Base-by-base conservation (phyloP, 2,797 vertebrate genomes). In the Spizella passerina region DNA sequence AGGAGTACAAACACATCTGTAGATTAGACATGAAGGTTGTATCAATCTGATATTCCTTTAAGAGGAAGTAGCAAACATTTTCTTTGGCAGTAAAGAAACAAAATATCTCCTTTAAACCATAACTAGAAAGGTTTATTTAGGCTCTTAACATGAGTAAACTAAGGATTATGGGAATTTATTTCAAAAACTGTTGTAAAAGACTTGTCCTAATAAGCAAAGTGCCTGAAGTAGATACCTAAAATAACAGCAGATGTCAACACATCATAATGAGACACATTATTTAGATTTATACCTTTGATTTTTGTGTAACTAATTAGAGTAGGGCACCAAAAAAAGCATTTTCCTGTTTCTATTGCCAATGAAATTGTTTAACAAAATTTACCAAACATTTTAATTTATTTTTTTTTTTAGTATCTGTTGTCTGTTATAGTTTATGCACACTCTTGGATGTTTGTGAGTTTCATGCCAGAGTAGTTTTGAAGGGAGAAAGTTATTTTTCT, bases 221-320 rank as follows among this genome's bases (percentile, higher is more conserved):
- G 49, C 49, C 52, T 70, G 65, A 94, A 82, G 47, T 60, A 85
- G 41, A 24, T 70, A 87, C 23, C 30, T 68, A 68, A 93, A 80
- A 52, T 38, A 77, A 63, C 6, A 80, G 20, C 18, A 46, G 46
- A 50, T 63, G n/a, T 73, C 68, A 91, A 63, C 52, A 70, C 36
- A 60, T 13, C 23, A 65, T 49, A 82, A 32, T 38, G 39, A 89
- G 72, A 61, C n/a, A 50, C 21, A 75, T 26, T 82, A 38, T 73
- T 87, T 71, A 85, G 49, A 92, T 80, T 73, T 78, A 85, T 57
- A 38, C 22, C 18, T 89, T 89, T 87, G 66, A 88, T 81, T 94
- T 81, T 57, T 93, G 20, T n/a, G 41, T 68, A 65, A 57, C 4
- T 61, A 81, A 72, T 65, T 81, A 78, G 5, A 71, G 10, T 34